These are phyloP conservation scores for Xestia rhomboidea DNA, from an alignment of 2,888 invertebrate genomes.

Conservation along the genomic window DNA sequence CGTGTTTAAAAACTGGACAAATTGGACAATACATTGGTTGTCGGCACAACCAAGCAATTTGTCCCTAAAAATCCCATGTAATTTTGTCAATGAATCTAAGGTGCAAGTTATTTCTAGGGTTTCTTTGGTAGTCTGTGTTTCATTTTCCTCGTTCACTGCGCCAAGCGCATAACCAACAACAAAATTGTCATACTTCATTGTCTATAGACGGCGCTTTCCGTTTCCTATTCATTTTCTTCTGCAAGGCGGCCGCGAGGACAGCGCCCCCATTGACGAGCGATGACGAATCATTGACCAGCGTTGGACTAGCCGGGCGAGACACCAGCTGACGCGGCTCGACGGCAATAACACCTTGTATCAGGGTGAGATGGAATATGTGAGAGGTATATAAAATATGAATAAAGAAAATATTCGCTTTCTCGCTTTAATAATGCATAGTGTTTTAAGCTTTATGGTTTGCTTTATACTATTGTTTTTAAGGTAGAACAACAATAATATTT, in stretches of 20 bases:
- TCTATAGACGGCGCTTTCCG: conserved; percentile 92
- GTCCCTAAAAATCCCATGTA: background rate
- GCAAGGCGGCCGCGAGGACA: conserved; percentile 94
- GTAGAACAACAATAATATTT: background rate
- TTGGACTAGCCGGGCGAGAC: conserved; percentile 87
- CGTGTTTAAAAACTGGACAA: too few relatives aligned
- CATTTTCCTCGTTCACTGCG: background rate
- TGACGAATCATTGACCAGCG: conserved; percentile 80
- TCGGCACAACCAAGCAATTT: background rate
- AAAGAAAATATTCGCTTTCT: background rate
- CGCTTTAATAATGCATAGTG: background rate
- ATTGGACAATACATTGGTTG: too few relatives aligned
- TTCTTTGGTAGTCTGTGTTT: background rate
- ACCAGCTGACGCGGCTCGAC: conserved; percentile 84
- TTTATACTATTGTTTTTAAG: background rate
- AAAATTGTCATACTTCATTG: conserved; percentile 78
- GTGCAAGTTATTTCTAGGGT: background rate
- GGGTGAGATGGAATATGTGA: conserved; percentile 29
- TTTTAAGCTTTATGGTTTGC: background rate
- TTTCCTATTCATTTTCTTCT: conserved; percentile 96
- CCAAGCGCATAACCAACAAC: background rate
- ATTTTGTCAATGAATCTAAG: background rate
- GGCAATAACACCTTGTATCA: conserved; percentile 66
- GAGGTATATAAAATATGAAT: conserved; percentile 5
- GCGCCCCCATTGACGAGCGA: conserved; percentile 95